Percentiles rank a stretch among this genome's conserved stretches.
Evolutionary conservation across 2,113 vertebrate species (phyloP).

Genomic region (Malaclemys terrapin): DNA sequence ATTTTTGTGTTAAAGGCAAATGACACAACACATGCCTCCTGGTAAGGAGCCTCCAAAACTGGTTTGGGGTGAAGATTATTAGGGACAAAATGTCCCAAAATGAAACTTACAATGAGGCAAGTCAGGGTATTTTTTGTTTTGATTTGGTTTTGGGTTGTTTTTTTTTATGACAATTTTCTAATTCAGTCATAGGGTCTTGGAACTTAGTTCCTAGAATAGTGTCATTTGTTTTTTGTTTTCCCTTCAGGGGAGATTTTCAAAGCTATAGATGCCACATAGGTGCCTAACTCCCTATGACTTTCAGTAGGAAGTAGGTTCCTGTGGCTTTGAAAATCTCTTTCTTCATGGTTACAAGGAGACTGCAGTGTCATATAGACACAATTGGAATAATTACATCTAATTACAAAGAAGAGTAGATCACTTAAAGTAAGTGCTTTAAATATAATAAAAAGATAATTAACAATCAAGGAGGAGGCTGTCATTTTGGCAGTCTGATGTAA

Average conservation of each 20-base stretch:
- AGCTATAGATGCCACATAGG: background rate
- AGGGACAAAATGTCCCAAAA: background rate
- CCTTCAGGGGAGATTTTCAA: background rate
- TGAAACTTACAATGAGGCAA: background rate
- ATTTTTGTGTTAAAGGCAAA: background rate
- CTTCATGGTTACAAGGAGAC: background rate
- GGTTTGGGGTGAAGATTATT: background rate
- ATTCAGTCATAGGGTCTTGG: background rate
- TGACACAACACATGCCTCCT: background rate
- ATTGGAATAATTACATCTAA: background rate
- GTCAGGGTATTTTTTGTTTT: no score
- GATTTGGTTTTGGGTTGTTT: background rate
- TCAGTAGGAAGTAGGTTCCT: background rate
- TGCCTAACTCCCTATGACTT: background rate
- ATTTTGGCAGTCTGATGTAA: background rate
- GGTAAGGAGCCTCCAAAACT: background rate
- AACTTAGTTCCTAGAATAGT: background rate
- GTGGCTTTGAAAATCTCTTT: background rate
- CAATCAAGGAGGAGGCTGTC: background rate
- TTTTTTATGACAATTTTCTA: background rate
- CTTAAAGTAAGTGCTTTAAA: background rate
- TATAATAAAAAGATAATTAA: conserved; percentile 1
- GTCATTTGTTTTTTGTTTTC: background rate
- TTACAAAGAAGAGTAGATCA: background rate
- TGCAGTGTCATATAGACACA: background rate